Percentiles rank a stretch among this genome's conserved stretches.
These are phyloP conservation scores for Myopa testacea DNA, from an alignment of 2,888 invertebrate species.

Conservation along the genomic window DNA sequence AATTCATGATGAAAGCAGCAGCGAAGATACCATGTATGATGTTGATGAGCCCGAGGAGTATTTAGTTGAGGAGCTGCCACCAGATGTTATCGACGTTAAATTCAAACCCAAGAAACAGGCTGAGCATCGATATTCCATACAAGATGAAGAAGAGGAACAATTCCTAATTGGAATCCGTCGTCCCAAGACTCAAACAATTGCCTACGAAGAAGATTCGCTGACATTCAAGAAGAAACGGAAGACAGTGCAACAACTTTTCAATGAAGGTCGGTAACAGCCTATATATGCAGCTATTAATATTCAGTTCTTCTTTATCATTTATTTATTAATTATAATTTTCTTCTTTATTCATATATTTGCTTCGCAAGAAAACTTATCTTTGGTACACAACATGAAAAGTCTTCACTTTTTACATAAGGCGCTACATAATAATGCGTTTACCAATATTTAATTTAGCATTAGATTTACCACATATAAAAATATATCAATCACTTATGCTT, in stretches of 20 bases:
- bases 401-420: not conserved
- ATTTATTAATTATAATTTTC: slow-evolving; percentile 4
- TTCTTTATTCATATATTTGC: slow-evolving; percentile 28
- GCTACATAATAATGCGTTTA: not conserved
- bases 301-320: not conserved
- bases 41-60: slow-evolving; percentile 69
- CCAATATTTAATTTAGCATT: not conserved
- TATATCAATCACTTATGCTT: slow-evolving; percentile 55
- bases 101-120: slow-evolving; percentile 68
- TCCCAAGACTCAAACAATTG: slow-evolving; percentile 69
- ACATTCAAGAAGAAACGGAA: slow-evolving; percentile 79
- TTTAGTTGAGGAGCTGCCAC: slow-evolving; percentile 72
- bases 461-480: not conserved
- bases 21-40: slow-evolving; percentile 71
- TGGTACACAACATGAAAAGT: slow-evolving; percentile 7
- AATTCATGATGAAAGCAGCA: slow-evolving; percentile 73
- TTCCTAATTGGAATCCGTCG: slow-evolving; percentile 71
- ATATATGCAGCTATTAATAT: slow-evolving; percentile 1
- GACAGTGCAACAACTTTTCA: slow-evolving; percentile 74
- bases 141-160: slow-evolving; percentile 72
- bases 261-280: slow-evolving; percentile 61
- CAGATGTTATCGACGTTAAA: slow-evolving; percentile 69
- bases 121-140: slow-evolving; percentile 71
- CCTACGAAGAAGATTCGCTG: slow-evolving; percentile 75
- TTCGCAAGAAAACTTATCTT: slow-evolving; percentile 11